Conservation (phyloP, 2,888 invertebrate species). For the Ametastegia equiseti region DNA sequence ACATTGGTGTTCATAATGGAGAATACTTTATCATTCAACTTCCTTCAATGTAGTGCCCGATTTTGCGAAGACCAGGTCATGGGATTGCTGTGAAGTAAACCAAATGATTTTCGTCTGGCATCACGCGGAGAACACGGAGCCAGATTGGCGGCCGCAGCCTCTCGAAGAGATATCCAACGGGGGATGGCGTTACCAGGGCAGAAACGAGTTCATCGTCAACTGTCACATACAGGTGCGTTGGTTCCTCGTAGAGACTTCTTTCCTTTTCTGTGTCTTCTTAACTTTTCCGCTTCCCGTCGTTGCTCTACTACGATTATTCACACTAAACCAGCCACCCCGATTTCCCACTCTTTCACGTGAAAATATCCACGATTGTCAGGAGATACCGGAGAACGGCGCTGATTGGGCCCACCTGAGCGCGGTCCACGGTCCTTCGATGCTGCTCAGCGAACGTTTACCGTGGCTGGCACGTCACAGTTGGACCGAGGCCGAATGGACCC, state of each 20-base stretch:
- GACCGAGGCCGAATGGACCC: conserved; percentile 76
- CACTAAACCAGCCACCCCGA: background rate
- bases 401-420: conserved; percentile 89
- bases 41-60: conserved; percentile 80
- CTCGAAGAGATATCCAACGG: conserved; percentile 78
- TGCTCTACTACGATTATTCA: background rate
- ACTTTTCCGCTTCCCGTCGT: background rate
- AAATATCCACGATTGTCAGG: conserved; percentile 77
- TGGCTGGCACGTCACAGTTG: conserved; percentile 70
- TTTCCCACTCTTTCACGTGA: too few relatives aligned
- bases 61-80: conserved; percentile 83
- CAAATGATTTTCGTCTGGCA: conserved; percentile 90
- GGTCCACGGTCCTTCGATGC: conserved; percentile 82
- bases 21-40: conserved; percentile 26
- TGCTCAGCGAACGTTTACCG: conserved; percentile 57
- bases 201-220: conserved; percentile 87
- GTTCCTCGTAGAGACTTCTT: background rate
- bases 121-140: conserved; percentile 84
- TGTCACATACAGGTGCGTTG: conserved; percentile 85
- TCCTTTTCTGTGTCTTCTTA: background rate
- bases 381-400: conserved; percentile 94
- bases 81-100: conserved; percentile 84
- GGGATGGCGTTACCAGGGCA: conserved; percentile 83
- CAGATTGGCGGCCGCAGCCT: conserved; percentile 82
- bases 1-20: too few relatives aligned